Conservation (phyloP, 2,113 vertebrate genomes). For the Conger conger region DNA sequence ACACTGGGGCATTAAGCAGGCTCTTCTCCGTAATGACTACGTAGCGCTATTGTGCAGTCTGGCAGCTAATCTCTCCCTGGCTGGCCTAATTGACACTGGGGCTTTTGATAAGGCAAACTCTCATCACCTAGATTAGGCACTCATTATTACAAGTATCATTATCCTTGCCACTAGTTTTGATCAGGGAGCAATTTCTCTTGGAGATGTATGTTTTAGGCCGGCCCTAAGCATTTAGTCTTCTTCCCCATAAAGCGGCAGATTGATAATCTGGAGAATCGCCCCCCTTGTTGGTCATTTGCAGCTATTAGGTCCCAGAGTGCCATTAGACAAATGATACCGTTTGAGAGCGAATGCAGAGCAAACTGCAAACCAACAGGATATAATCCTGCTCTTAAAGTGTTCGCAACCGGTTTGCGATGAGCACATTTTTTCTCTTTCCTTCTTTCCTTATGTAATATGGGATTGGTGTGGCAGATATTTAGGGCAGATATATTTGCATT, state of each 20-base stretch:
- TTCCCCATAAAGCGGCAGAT: not conserved
- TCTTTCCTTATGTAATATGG: not conserved
- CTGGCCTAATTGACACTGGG: conserved; percentile 55
- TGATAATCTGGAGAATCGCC: not conserved
- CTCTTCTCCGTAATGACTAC: conserved; percentile 49
- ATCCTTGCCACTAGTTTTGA: not conserved
- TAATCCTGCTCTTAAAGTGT: not conserved
- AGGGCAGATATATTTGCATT: not conserved
- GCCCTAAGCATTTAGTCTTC: not conserved
- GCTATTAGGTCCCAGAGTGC: not conserved
- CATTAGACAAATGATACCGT: not conserved
- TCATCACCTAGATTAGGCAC: not conserved
- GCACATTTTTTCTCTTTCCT: not conserved
- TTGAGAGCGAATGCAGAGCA: not conserved
- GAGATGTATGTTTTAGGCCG: not conserved
- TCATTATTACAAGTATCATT: not conserved
- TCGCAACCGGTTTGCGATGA: not conserved
- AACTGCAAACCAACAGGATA: not conserved
- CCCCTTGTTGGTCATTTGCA: not conserved
- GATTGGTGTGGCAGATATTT: not conserved
- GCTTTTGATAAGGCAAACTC: conserved; percentile 44
- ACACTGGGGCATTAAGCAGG: conserved; percentile 48
- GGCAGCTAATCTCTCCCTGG: conserved; percentile 57
- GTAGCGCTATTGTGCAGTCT: conserved; percentile 50
- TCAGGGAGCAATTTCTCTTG: not conserved